A percentile compares a stretch with the other conserved stretches of the same genome.
Conservation (phyloP, 2,888 invertebrate genomes). For the Tromatobia lineatoria region DNA sequence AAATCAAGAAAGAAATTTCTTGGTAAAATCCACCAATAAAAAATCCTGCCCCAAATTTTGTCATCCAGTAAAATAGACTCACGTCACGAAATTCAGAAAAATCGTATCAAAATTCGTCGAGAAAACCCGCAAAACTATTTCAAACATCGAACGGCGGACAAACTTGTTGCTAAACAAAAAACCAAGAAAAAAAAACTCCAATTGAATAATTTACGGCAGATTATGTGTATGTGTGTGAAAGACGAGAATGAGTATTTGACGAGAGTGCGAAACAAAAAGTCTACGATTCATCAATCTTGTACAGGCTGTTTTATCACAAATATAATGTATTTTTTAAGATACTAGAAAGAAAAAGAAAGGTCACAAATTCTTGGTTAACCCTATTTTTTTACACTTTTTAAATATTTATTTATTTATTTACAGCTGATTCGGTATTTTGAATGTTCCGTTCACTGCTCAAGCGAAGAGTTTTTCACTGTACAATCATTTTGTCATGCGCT, state of each 20-base stretch:
- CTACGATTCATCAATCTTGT: constrained; percentile 72
- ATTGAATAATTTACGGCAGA: constrained; percentile 32
- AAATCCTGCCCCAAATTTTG: too few species aligned
- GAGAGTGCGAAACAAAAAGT: constrained; percentile 48
- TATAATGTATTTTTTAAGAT: constrained; percentile 77
- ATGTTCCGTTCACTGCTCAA: constrained; percentile 3
- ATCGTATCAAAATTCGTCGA: constrained; percentile 9
- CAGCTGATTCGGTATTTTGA: constrained; percentile 29
- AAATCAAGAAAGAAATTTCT: too few species aligned
- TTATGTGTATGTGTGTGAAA: constrained; percentile 51
- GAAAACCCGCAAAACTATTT: background rate
- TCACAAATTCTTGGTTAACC: constrained; percentile 16
- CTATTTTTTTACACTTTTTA: background rate
- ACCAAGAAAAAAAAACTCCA: constrained; percentile 25
- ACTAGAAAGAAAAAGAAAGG: constrained; percentile 57
- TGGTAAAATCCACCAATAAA: too few species aligned
- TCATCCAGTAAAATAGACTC: background rate
- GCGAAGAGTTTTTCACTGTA: constrained; percentile 53
- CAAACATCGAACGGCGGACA: constrained; percentile 9
- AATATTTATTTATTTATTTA: constrained; percentile 41
- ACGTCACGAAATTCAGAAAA: background rate
- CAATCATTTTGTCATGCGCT: constrained; percentile 40
- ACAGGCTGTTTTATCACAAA: constrained; percentile 77
- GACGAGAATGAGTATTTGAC: constrained; percentile 57
- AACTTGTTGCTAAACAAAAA: constrained; percentile 5